Evolutionary conservation across 2,113 vertebrate genomes (phyloP).

Genomic region (Pangasianodon gigas): DNA sequence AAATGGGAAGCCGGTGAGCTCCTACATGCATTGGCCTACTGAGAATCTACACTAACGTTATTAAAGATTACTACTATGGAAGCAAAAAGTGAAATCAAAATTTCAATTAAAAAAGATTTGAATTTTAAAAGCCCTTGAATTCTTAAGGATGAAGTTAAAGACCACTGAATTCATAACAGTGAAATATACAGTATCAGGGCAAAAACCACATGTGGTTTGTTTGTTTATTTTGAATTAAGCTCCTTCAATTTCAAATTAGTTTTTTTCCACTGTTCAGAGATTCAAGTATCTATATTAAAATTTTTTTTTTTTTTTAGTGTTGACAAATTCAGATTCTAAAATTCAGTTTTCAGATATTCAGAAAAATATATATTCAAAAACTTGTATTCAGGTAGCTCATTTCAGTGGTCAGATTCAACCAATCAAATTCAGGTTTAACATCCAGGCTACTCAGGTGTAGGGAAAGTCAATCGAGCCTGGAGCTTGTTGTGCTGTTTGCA

Average conservation of each 20-base stretch:
- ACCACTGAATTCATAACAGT: not conserved
- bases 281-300: not conserved
- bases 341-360: not conserved
- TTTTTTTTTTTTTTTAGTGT: not conserved
- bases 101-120: not conserved
- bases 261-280: not conserved
- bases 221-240: not conserved
- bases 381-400: not conserved
- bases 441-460: not conserved
- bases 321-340: not conserved
- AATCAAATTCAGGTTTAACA: not conserved
- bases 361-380: not conserved
- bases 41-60: not conserved
- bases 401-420: not conserved
- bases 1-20: constrained; percentile 83
- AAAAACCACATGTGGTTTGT: not conserved
- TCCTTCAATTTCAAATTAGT: not conserved
- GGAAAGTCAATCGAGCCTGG: not conserved
- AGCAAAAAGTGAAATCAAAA: not conserved
- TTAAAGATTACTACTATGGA: not conserved
- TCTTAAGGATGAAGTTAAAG: not conserved
- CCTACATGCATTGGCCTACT: not conserved
- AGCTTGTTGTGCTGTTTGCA: not conserved
- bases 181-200: not conserved
- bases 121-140: not conserved